Percentiles rank a stretch among this genome's conserved stretches.
Evolutionary conservation across 2,113 vertebrate species (phyloP).

Genomic region (Chelonoidis abingdonii): DNA sequence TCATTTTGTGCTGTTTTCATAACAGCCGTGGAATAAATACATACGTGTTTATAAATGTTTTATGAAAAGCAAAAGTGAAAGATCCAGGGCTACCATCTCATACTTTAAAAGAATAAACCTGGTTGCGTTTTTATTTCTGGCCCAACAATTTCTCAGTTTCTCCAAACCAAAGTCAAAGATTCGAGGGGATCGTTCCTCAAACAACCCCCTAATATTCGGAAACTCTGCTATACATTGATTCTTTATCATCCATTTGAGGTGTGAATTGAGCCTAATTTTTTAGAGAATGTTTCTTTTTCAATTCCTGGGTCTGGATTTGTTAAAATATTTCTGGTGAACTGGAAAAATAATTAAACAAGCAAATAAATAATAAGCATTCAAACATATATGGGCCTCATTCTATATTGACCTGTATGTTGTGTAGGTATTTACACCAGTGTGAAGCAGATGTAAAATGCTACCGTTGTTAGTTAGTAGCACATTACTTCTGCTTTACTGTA

Average conservation of each 20-base stretch:
- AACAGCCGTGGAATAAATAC: constrained; percentile 58
- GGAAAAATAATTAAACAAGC: not conserved
- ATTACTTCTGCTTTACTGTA: not conserved
- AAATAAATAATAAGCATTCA: not conserved
- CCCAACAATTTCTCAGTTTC: not conserved
- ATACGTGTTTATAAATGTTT: constrained; percentile 21
- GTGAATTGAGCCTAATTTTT: not conserved
- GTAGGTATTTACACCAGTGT: not conserved
- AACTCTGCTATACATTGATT: constrained; percentile 2
- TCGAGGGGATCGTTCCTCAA: constrained; percentile 13
- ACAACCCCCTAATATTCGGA: not conserved
- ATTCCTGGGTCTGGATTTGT: not conserved
- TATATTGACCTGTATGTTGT: not conserved
- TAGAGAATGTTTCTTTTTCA: not conserved
- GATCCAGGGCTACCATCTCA: not conserved
- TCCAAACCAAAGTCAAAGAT: not conserved
- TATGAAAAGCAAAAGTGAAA: constrained; percentile 36
- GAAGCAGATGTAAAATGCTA: not conserved
- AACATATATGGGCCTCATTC: not conserved
- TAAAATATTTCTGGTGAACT: not conserved
- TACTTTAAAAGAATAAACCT: constrained; percentile 15
- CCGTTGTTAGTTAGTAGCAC: not conserved
- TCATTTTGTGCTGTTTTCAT: constrained; percentile 50
- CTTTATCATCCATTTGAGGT: not conserved
- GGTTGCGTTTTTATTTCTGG: constrained; percentile 11